Conservation (phyloP, 2,888 invertebrate genomes). For the Diarsia mendica region DNA sequence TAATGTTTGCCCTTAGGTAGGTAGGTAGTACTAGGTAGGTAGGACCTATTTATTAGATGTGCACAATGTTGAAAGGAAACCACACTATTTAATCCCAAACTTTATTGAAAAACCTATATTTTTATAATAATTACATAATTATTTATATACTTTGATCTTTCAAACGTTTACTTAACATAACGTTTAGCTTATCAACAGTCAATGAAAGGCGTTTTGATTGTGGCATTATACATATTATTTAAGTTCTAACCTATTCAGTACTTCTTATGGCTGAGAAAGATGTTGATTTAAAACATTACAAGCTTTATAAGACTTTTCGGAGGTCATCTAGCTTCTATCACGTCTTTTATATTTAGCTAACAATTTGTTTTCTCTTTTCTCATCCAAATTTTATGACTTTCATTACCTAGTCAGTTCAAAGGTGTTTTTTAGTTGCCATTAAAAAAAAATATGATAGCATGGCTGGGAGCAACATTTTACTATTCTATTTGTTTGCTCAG, state of each 20-base stretch:
- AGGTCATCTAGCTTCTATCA: neutral
- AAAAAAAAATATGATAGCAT: neutral
- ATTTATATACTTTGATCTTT: conserved; percentile 51
- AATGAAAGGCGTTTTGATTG: conserved; percentile 57
- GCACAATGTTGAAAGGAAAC: conserved; percentile 16
- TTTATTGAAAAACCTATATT: conserved; percentile 81
- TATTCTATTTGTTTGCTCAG: neutral
- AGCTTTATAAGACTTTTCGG: conserved; percentile 18
- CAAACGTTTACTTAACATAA: conserved; percentile 53
- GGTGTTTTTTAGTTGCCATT: neutral
- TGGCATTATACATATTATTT: conserved; percentile 25
- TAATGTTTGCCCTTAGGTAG: neutral
- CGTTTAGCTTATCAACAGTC: conserved; percentile 55
- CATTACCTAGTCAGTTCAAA: neutral
- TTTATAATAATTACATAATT: conserved; percentile 66
- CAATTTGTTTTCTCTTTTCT: too few relatives aligned
- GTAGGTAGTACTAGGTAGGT: too few relatives aligned
- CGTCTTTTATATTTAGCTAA: too few relatives aligned
- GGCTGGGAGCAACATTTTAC: neutral
- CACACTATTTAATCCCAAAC: conserved; percentile 72
- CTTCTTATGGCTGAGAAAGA: conserved; percentile 35
- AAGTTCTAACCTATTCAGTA: conserved; percentile 49
- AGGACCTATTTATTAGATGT: neutral
- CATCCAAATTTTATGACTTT: neutral
- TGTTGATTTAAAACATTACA: conserved; percentile 52